Base-by-base conservation (phyloP, 2,113 vertebrate genomes). In the Notarius lentiginosus region DNA sequence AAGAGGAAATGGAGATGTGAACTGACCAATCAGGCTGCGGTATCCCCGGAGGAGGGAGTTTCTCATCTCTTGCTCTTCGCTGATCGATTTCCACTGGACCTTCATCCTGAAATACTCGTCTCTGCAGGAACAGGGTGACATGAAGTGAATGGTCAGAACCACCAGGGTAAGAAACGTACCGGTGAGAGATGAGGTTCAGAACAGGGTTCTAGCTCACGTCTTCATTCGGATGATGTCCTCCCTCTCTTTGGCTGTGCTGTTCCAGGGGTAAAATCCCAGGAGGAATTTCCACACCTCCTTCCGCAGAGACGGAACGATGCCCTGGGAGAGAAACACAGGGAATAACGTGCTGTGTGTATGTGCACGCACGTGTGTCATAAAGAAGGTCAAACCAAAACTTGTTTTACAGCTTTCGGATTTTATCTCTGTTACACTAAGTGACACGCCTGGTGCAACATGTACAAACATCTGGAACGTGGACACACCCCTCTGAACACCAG, bases 91-190 rank as follows among this genome's bases (percentile, higher is more conserved):
- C 97, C 97, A 98, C 92, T 98, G 97, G 85, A 98, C 95, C 93
- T 98, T 98, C 97, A 98, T 98, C 12, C 96, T 94, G 92, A 97
- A 97, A 88, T 98, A 98, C 90, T 97, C 97, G 0, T 98, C 96
- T 75, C 97, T 98, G 30, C 60, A 55, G 10, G 41, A 41, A 79
- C 27, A 84, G 1, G 0, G 77, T 58, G 53, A 60, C 15, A 53
- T 9, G 14, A 27, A n/a, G 41, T 0, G 7, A 9, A 2, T 87
- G 27, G 47, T n/a, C 24, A 27, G 34, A 49, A 15, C 34, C 7
- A 47, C 2, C 34, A 22, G 70, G 5, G 34, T 2, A 4, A 47
- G 66, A 70, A 30, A 34, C 1, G 4, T 30, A 18, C 68, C 0
- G 5, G 12, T 27, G 65, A 72, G 20, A 24, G 41, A 47, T 3